phyloP scores from a whole-genome alignment of 2,888 invertebrate species.

The Agrochola circellaris region DNA sequence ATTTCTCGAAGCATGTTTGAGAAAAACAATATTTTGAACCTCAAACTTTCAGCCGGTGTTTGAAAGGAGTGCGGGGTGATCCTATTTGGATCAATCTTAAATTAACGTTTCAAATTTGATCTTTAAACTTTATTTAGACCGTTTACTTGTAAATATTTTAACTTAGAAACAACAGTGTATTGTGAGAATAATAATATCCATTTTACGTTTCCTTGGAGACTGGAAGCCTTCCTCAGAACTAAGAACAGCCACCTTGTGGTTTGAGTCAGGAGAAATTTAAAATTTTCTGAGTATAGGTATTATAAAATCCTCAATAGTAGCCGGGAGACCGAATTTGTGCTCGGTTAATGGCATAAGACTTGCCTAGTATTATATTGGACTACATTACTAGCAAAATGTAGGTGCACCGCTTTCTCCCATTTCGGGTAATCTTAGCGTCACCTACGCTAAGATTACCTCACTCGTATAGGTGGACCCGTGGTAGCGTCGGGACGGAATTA shows the following conservation, averaged over 20 bases:
- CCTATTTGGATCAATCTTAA: neutral
- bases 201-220: constrained; percentile 13
- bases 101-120: constrained; percentile 8
- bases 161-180: neutral
- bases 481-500: too few relatives aligned
- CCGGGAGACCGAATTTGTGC: neutral
- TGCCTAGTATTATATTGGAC: neutral
- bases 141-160: neutral
- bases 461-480: too few relatives aligned
- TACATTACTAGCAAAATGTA: neutral
- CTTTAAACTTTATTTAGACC: neutral
- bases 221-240: neutral
- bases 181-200: neutral
- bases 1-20: neutral
- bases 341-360: neutral
- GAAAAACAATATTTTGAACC: neutral
- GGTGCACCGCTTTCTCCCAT: neutral
- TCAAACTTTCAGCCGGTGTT: neutral
- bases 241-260: neutral
- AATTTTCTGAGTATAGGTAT: neutral
- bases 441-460: too few relatives aligned
- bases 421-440: neutral
- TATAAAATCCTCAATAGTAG: neutral
- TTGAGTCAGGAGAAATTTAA: neutral
- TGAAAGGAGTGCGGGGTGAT: constrained; percentile 7